Conservation (phyloP, 1,140 invertebrate species). For the Eumaeus atala region DNA sequence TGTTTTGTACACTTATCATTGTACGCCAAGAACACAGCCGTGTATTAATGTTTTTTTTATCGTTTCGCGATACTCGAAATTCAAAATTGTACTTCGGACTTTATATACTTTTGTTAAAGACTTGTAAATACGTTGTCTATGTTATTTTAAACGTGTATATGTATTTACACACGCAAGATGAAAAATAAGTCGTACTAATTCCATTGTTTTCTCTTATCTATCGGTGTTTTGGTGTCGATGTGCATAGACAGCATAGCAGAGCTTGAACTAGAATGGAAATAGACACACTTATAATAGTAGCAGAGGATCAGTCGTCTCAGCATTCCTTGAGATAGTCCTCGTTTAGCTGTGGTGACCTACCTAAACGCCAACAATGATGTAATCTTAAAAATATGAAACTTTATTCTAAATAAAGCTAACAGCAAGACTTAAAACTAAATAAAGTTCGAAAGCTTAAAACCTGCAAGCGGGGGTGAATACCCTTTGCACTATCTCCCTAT, state of each 20-base stretch:
- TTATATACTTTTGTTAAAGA: too few species aligned
- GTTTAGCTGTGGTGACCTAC: too few species aligned
- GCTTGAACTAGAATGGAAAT: too few species aligned
- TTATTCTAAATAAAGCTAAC: not conserved
- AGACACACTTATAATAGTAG: too few species aligned
- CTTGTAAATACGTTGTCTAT: not conserved
- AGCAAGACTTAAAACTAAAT: conserved; percentile 3
- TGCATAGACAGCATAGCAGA: too few species aligned
- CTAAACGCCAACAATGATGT: not conserved
- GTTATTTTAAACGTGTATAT: too few species aligned
- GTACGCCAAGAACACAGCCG: not conserved
- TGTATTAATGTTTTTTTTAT: not conserved
- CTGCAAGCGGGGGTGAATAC: conserved; percentile 14
- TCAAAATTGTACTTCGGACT: not conserved
- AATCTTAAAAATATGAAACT: not conserved
- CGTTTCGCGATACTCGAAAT: not conserved
- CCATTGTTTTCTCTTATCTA: too few species aligned
- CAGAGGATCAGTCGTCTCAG: too few species aligned
- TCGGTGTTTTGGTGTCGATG: too few species aligned
- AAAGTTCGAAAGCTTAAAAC: conserved; percentile 9
- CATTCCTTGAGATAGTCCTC: too few species aligned
- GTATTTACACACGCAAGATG: too few species aligned
- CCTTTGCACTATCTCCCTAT: conserved; percentile 2
- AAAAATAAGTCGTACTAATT: too few species aligned
- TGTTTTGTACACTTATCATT: not conserved